Evolutionary conservation across 2,888 invertebrate species (phyloP), one percentile per base, ranked within the genome.

Genomic region (Omphaloscelis lunosa): DNA sequence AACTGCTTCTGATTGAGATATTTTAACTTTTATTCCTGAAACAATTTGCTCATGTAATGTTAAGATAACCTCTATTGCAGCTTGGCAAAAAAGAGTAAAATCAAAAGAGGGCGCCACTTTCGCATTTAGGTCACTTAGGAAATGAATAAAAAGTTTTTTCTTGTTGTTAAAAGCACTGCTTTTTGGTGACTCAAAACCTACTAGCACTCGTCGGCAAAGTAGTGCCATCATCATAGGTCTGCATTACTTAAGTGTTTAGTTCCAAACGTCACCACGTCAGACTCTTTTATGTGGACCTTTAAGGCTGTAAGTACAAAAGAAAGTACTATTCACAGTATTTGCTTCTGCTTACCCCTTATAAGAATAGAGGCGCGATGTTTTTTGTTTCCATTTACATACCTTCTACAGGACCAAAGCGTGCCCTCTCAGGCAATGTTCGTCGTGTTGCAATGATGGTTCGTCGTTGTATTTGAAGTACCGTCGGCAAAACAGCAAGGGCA

Each of bases 401-500:
- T 84, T 83, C 97, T 68, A 98, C 97, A 0, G 99, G 98, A 1
- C 99, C 98, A 95, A 98, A 98, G 85, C 98, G 98, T 0, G 98
- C 98, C 56, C 97, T 95, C 79, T 97, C 97, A 11, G 98, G 97
- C 80, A 99, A 97, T 23, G 96, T 93, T 86, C 97, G 97, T 84
- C 98, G 97, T 0, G 98, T 98, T 92, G 98, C 97, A 56, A 98
- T 97, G 11, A 97, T 97, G 85, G 86, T 96, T 93, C 86, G 76
- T 39, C 84, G 94, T 93, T 92, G 91, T 79, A 92, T 86, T 80
- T 98, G 96, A 92, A 98, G 97, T 4, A 97, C 96, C 56, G 97
- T 96, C 20, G 99, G 98, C 72, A 98, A 95, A 83, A 98, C 98
- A n/a, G 98, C 98, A 91, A 98, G 96, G 4, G 98, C 98, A 77